Evolutionary conservation across 2,888 invertebrate genomes (phyloP), one percentile per base, ranked within the genome.

Genomic region (Pandemis heparana): DNA sequence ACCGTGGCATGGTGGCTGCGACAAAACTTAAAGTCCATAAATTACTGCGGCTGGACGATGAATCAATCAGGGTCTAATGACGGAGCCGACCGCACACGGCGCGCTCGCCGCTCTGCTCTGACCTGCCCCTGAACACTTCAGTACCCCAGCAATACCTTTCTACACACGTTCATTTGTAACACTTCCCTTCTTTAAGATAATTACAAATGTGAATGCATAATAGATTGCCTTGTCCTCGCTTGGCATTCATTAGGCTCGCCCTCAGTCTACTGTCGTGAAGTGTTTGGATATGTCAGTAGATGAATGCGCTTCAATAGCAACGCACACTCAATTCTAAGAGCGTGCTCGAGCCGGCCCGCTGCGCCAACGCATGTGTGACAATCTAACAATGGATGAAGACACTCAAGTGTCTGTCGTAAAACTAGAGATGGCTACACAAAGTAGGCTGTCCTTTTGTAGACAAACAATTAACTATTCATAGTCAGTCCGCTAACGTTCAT

Each of bases 11-110:
- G 82, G 80, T 80, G 85, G 82, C 81, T 83, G 82, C 81, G 85
- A 87, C 89, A 90, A 90, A 89, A 87, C 84, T 83, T 84, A 85
- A 86, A 83, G 82, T 83, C 87, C 87, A 91, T 92, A 91, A 92
- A 92, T 92, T 92, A 86, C 87, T 85, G 82, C 81, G 84, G 85
- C 82, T 84, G 86, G 87, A 82, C 91, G 88, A 92, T 92, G 92
- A 92, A 93, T 93, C 92, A 93, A 92, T 92, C 92, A 91, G 85
- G 80, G 81, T 74, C 83, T 91, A 91, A 91, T 90, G 88, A 91
- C 88, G 86, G 87, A 87, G 79, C 81, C 77, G 80, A 84, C 91
- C 92, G 85, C 92, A 91, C 92, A 92, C 90, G 81, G 87, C 77
- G 90, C 76, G 80, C 81, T 83, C 81, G 79, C 83, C 81, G 79